phyloP scores from a whole-genome alignment of 2,888 invertebrate species.

The Zeuzera pyrina region DNA sequence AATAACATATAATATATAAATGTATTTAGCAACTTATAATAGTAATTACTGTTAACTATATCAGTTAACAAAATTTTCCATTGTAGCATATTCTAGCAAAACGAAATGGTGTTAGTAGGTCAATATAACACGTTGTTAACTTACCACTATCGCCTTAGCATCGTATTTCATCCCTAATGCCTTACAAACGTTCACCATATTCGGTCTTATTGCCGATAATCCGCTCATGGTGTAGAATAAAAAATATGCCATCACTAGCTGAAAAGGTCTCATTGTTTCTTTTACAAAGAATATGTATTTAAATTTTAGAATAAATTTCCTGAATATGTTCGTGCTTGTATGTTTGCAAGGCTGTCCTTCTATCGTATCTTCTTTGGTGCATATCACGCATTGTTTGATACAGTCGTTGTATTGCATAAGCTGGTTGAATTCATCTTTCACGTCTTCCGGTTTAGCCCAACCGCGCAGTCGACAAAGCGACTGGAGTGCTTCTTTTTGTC shows the following conservation, averaged over 20 bases:
- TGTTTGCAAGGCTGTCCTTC: slow-evolving; percentile 36
- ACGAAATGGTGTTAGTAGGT: no score
- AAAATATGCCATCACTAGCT: slow-evolving; percentile 66
- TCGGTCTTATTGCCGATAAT: slow-evolving; percentile 61
- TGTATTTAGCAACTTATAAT: no score
- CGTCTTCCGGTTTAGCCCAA: slow-evolving; percentile 65
- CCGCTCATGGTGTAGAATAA: slow-evolving; percentile 68
- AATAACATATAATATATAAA: no score
- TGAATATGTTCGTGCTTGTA: slow-evolving; percentile 28
- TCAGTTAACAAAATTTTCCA: no score
- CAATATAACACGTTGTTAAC: slow-evolving; percentile 28
- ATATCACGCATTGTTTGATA: slow-evolving; percentile 43
- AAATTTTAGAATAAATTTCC: slow-evolving; percentile 31
- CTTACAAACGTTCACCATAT: slow-evolving; percentile 69
- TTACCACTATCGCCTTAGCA: slow-evolving; percentile 60
- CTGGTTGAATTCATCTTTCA: slow-evolving; percentile 62
- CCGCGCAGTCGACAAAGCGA: slow-evolving; percentile 72
- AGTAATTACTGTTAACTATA: no score
- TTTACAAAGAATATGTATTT: slow-evolving; percentile 57
- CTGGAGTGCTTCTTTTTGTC: slow-evolving; percentile 62
- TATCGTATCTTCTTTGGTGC: slow-evolving; percentile 37
- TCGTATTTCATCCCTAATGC: slow-evolving; percentile 61
- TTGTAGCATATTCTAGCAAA: no score
- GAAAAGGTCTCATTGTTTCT: slow-evolving; percentile 66
- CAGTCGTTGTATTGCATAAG: slow-evolving; percentile 55